phyloP scores from a whole-genome alignment of 2,888 invertebrate genomes.

The Drosophila quasianomalipes region DNA sequence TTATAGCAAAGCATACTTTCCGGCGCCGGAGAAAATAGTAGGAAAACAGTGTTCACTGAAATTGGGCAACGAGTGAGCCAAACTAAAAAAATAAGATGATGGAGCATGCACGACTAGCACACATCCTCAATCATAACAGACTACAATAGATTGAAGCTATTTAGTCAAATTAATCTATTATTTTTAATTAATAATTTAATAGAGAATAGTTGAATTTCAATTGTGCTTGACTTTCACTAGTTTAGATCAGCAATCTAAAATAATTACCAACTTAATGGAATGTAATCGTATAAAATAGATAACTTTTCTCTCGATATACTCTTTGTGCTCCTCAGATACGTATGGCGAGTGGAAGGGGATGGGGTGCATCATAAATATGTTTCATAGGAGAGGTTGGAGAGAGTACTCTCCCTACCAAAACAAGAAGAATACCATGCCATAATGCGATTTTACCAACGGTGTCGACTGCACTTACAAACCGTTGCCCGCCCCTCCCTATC shows the following conservation, averaged over 20 bases:
- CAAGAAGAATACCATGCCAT: conserved; percentile 43
- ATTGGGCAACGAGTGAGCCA: conserved; percentile 54
- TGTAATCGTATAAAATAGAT: not conserved
- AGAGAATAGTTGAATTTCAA: not conserved
- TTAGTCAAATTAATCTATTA: not conserved
- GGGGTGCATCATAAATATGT: conserved; percentile 33
- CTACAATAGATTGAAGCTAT: not conserved
- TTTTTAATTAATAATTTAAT: not conserved
- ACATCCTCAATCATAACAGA: not conserved
- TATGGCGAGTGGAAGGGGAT: not conserved
- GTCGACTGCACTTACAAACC: conserved; percentile 49
- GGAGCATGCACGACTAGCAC: conserved; percentile 14
- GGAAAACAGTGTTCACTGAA: conserved; percentile 45
- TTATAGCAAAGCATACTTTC: conserved; percentile 61
- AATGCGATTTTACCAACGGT: conserved; percentile 63
- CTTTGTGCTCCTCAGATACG: not conserved
- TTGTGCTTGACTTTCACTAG: not conserved
- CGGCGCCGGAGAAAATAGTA: conserved; percentile 51
- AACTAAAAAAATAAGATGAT: conserved; percentile 28
- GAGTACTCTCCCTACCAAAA: not conserved
- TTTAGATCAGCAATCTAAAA: not conserved
- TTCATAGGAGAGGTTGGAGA: not conserved
- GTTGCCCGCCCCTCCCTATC: conserved; percentile 24
- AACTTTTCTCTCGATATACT: not conserved
- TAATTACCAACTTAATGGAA: not conserved